phyloP scores from a whole-genome alignment of 2,888 invertebrate genomes.

The Poecilobothrus nobilitatus region DNA sequence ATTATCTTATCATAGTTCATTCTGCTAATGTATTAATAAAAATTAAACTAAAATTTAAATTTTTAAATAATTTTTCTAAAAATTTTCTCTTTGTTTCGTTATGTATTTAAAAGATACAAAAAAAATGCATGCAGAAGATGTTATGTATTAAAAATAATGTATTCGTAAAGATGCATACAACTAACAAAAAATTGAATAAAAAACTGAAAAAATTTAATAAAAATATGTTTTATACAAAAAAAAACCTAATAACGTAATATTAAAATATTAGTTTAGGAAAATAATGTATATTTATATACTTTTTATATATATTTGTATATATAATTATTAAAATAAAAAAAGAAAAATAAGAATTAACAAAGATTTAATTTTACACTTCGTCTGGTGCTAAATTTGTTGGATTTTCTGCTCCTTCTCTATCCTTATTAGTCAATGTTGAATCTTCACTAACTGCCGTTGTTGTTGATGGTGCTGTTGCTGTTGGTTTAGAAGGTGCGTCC shows the following conservation, averaged over 20 bases:
- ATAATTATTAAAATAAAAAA: neutral
- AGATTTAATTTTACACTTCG: conserved; percentile 33
- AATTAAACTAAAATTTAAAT: no score
- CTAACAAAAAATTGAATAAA: neutral
- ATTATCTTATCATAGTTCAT: no score
- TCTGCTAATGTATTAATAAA: no score
- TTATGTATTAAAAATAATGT: no score
- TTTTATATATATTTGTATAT: neutral
- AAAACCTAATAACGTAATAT: no score
- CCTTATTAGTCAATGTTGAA: conserved; percentile 17
- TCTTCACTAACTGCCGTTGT: conserved; percentile 29
- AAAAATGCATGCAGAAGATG: no score
- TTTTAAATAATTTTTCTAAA: no score
- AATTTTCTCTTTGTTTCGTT: no score
- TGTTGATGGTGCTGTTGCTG: conserved; percentile 14
- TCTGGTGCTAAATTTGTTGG: conserved; percentile 32
- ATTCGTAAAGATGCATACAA: neutral
- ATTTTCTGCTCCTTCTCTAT: conserved; percentile 21
- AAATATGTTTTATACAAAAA: neutral
- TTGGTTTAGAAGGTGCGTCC: conserved; percentile 26
- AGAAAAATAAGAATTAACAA: neutral
- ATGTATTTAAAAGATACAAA: no score
- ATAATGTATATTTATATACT: neutral
- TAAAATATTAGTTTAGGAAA: neutral
- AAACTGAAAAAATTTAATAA: neutral